Evolutionary conservation across 2,113 vertebrate species (phyloP).

Genomic region (Pontoporia blainvillei): DNA sequence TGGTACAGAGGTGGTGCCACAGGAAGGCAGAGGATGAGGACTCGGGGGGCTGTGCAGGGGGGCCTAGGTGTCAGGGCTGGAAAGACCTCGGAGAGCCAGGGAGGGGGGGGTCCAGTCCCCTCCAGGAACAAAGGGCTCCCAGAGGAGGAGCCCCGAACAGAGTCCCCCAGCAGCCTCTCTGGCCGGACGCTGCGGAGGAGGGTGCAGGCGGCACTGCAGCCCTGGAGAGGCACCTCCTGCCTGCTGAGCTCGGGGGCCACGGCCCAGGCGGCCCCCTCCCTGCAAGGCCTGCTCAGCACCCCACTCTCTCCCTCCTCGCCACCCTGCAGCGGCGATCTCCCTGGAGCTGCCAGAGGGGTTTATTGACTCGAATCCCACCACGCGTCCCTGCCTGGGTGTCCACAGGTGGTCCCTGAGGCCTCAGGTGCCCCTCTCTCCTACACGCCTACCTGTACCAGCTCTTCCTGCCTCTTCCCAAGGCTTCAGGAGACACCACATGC

Average conservation of each 20-base stretch:
- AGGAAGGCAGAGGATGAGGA: neutral
- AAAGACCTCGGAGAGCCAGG: neutral
- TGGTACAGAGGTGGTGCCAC: neutral
- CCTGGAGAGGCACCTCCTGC: neutral
- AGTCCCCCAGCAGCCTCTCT: neutral
- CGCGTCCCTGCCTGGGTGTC: neutral
- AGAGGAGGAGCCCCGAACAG: neutral
- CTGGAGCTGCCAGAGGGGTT: neutral
- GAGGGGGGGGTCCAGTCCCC: neutral
- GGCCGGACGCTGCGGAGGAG: neutral
- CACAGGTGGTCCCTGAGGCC: neutral
- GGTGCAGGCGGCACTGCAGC: fast-evolving
- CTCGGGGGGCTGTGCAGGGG: fast-evolving
- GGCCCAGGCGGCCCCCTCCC: neutral
- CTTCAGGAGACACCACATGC: neutral
- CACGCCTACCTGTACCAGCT: neutral
- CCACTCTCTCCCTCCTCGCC: too few species aligned
- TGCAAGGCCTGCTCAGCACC: neutral
- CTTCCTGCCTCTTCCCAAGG: neutral
- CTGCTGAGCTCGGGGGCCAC: neutral
- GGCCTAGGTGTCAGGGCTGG: neutral
- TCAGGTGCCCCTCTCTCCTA: neutral
- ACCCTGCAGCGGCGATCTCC: neutral
- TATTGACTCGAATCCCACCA: neutral
- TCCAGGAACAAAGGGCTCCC: neutral